phyloP scores from a whole-genome alignment of 2,888 invertebrate species.

The Anodontia alba region DNA sequence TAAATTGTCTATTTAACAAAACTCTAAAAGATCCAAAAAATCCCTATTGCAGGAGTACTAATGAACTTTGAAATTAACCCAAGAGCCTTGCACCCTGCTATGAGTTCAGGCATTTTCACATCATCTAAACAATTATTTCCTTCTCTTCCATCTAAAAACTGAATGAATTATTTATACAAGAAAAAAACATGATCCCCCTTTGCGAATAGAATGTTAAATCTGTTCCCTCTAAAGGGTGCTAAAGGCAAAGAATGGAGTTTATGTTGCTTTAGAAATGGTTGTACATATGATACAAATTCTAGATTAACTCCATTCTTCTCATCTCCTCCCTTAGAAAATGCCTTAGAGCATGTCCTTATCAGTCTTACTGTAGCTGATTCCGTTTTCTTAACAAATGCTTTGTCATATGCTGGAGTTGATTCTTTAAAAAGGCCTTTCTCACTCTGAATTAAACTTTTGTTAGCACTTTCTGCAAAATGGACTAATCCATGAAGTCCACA shows the following conservation, averaged over 20 bases:
- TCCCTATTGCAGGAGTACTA: background rate
- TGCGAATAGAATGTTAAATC: background rate
- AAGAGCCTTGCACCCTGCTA: constrained; percentile 10
- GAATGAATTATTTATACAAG: background rate
- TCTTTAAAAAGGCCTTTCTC: background rate
- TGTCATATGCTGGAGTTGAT: background rate
- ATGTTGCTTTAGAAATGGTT: constrained; percentile 2
- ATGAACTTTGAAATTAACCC: background rate
- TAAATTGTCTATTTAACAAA: no score
- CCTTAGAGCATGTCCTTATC: background rate
- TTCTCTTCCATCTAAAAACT: background rate
- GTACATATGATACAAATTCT: background rate
- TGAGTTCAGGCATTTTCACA: background rate
- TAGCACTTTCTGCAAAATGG: background rate
- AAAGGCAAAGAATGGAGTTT: constrained; percentile 4
- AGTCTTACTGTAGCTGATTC: constrained; percentile 3
- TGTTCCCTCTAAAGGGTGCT: background rate
- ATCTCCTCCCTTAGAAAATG: background rate
- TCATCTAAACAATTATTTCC: background rate
- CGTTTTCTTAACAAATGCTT: background rate
- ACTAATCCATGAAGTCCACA: background rate
- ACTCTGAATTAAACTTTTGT: background rate
- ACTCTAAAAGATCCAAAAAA: no score
- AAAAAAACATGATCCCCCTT: background rate
- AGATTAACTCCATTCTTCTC: background rate